These are phyloP conservation scores for Trilocha varians DNA, from an alignment of 2,888 invertebrate species.

Conservation along the genomic window DNA sequence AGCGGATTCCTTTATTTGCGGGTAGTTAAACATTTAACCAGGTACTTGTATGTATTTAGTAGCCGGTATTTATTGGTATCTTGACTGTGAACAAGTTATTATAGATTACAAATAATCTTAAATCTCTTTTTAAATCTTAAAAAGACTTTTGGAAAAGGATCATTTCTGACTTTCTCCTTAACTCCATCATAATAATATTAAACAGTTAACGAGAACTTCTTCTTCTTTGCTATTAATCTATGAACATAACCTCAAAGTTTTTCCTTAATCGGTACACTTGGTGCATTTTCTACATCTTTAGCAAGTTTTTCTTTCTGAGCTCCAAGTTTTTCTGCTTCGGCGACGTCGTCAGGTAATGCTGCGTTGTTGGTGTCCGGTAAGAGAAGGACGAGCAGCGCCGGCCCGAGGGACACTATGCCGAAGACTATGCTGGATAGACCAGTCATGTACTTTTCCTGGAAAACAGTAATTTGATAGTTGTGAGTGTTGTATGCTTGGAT, in stretches of 20 bases:
- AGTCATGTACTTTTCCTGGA: slow-evolving; percentile 46
- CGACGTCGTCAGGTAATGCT: slow-evolving; percentile 43
- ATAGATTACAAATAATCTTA: too few relatives aligned
- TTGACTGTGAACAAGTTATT: too few relatives aligned
- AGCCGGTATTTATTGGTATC: too few relatives aligned
- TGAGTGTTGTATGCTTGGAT: background rate
- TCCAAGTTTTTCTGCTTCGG: slow-evolving; percentile 44
- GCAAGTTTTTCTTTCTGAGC: slow-evolving; percentile 6
- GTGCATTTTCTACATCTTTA: background rate
- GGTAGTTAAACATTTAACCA: too few relatives aligned
- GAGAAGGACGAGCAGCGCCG: slow-evolving; percentile 42
- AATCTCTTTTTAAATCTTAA: too few relatives aligned
- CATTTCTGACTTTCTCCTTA: too few relatives aligned
- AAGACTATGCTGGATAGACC: slow-evolving; percentile 53
- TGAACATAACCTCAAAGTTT: background rate
- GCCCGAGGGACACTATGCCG: slow-evolving; percentile 44
- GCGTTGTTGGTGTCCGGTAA: slow-evolving; percentile 51
- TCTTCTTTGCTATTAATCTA: too few relatives aligned
- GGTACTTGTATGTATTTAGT: too few relatives aligned
- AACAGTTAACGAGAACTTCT: background rate
- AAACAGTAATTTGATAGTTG: slow-evolving; percentile 1
- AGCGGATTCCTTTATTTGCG: too few relatives aligned
- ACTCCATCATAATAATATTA: background rate
- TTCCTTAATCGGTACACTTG: background rate
- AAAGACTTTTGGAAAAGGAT: too few relatives aligned